phyloP scores from a whole-genome alignment of 2,113 vertebrate species.

The Spermophilus dauricus region DNA sequence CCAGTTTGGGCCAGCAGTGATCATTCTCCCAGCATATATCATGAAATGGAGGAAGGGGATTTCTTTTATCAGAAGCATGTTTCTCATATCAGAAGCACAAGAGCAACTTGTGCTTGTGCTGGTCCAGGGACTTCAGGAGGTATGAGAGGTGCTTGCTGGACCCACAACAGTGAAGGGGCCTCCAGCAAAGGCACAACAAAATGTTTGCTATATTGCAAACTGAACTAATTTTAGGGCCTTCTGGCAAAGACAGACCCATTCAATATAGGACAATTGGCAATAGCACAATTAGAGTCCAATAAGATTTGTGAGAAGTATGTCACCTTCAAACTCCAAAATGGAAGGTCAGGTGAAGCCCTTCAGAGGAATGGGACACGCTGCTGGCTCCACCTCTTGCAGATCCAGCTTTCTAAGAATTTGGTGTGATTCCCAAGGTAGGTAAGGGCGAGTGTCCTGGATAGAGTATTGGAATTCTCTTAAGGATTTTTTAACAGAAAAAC shows the following conservation, averaged over 20 bases:
- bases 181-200: not conserved
- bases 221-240: not conserved
- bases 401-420: too few relatives aligned
- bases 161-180: not conserved
- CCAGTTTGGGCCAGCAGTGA: not conserved
- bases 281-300: not conserved
- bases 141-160: not conserved
- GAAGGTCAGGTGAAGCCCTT: rapidly evolving
- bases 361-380: not conserved
- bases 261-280: not conserved
- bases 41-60: not conserved
- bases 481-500: too few relatives aligned
- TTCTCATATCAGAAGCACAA: not conserved
- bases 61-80: not conserved
- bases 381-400: too few relatives aligned
- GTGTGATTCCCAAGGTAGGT: too few relatives aligned
- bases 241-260: not conserved
- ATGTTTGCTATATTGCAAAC: not conserved
- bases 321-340: not conserved
- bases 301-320: not conserved
- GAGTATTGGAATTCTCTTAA: too few relatives aligned
- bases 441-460: too few relatives aligned
- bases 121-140: not conserved
- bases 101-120: not conserved
- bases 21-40: not conserved